Evolutionary conservation across 35 echinoderm and acorn worm species (phyloP).

Genomic region (Ophiothrix spiculata): DNA sequence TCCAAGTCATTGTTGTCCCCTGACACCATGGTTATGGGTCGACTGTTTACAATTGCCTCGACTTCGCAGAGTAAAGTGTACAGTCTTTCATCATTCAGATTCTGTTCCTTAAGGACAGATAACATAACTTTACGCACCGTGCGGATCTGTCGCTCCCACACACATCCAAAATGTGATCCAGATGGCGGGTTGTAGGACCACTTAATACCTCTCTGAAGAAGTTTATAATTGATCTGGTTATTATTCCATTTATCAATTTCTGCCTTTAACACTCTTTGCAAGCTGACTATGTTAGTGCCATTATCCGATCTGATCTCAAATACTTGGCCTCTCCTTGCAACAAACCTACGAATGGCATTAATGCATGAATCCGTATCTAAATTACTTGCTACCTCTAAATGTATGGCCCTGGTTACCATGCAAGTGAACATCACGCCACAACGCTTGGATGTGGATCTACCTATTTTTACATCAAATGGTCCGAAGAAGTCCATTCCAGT

Average conservation of each 20-base stretch:
- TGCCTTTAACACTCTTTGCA: constrained; percentile 12
- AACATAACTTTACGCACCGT: constrained; percentile 34
- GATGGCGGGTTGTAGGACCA: constrained; percentile 56
- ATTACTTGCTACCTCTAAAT: constrained; percentile 5
- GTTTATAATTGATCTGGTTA: background rate
- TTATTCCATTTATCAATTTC: constrained; percentile 22
- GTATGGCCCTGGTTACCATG: constrained; percentile 18
- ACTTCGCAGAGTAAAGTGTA: constrained; percentile 54
- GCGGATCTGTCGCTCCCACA: constrained; percentile 68
- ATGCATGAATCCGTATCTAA: constrained; percentile 45
- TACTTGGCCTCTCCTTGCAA: background rate
- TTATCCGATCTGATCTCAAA: constrained; percentile 43
- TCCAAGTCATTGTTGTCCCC: constrained; percentile 55
- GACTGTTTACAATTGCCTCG: constrained; percentile 55
- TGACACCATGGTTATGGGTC: constrained; percentile 50
- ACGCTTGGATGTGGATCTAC: constrained; percentile 17
- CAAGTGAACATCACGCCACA: constrained; percentile 52
- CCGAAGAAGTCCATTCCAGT: constrained; percentile 36
- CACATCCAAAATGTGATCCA: constrained; percentile 61
- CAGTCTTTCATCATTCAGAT: constrained; percentile 56
- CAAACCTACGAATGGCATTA: constrained; percentile 33
- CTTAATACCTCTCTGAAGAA: constrained; percentile 30
- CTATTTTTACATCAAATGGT: constrained; percentile 20
- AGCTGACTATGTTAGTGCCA: constrained; percentile 40
- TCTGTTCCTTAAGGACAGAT: constrained; percentile 43